A percentile compares a stretch with the other conserved stretches of the same genome.
phyloP scores from a whole-genome alignment of 1,140 invertebrate genomes.

The Phenacoccus solenopsis region DNA sequence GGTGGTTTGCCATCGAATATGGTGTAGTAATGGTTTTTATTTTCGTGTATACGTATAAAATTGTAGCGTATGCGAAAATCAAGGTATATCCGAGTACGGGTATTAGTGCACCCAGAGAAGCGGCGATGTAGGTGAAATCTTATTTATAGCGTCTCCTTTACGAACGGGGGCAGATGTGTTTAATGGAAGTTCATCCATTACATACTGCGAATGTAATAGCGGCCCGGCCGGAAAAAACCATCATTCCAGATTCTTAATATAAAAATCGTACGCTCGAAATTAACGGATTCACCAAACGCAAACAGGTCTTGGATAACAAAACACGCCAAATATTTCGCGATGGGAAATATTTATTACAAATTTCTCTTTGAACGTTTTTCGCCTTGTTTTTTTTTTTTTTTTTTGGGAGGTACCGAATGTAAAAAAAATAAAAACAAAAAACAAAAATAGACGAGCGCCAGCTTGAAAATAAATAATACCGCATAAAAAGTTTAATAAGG shows the following conservation, averaged over 20 bases:
- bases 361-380: neutral
- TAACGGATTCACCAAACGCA: neutral
- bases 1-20: no score
- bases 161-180: neutral
- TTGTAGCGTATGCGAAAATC: no score
- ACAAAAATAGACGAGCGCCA: neutral
- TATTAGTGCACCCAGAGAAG: no score
- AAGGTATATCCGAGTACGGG: no score
- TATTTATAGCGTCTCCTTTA: neutral
- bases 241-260: neutral
- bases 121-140: neutral
- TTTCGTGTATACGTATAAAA: no score
- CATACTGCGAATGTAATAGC: neutral
- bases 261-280: neutral
- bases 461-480: neutral
- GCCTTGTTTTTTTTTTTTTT: no score
- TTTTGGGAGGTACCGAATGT: no score
- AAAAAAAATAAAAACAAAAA: neutral
- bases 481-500: neutral
- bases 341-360: neutral
- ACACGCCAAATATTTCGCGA: neutral
- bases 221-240: neutral
- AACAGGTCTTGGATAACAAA: neutral
- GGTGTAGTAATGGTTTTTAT: neutral
- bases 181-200: neutral